phyloP scores from a whole-genome alignment of 2,888 invertebrate genomes.

The Chaitophorus viminalis region DNA sequence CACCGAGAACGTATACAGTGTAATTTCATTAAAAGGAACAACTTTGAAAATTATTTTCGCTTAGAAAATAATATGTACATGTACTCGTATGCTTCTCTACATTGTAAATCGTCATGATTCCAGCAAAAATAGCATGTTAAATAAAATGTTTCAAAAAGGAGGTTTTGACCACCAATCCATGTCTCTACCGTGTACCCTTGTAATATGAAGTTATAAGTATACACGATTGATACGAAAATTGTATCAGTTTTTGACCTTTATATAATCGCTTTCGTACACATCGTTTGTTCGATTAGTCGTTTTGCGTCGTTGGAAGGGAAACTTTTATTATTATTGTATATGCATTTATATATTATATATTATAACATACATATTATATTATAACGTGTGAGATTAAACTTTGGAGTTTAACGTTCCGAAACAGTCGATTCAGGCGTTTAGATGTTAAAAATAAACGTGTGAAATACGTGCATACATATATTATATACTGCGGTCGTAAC shows the following conservation, averaged over 20 bases:
- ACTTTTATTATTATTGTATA: conserved; percentile 30
- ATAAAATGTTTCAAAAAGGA: background rate
- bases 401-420: conserved; percentile 45
- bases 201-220: background rate
- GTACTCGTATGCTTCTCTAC: too few species aligned
- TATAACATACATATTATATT: background rate
- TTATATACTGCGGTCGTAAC: background rate
- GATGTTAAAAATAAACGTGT: conserved; percentile 51
- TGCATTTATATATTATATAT: background rate
- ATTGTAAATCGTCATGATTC: too few species aligned
- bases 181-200: background rate
- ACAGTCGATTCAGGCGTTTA: conserved; percentile 30
- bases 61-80: too few species aligned
- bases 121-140: background rate
- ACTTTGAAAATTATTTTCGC: too few species aligned
- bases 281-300: background rate
- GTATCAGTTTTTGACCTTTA: background rate
- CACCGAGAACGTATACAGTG: too few species aligned
- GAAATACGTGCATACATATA: conserved; percentile 22
- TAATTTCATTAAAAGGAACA: too few species aligned
- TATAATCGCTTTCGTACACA: background rate
- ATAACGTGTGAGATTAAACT: conserved; percentile 26
- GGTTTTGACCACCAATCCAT: background rate
- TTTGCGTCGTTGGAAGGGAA: conserved; percentile 1
- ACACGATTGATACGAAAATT: background rate